Evolutionary conservation across 2,888 invertebrate genomes (phyloP), one percentile per base, ranked within the genome.

Genomic region (Rhyacophila evoluta): DNA sequence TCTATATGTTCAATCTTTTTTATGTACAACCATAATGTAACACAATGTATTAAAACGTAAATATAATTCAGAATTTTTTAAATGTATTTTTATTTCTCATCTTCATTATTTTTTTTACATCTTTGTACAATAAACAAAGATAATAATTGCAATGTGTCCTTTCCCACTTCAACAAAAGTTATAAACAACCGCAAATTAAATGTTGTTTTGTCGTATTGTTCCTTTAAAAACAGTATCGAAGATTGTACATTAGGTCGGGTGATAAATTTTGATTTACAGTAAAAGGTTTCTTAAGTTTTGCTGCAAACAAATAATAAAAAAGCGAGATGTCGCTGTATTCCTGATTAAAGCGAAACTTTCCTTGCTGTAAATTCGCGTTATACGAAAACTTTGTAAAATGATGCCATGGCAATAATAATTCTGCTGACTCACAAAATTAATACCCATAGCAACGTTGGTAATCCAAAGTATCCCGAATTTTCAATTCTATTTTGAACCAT

Each of bases 211-310:
- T 19, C 55, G 25, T 55, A 55, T 55, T 55, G 6, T 55, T 10
- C 55, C 6, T 25, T 55, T 55, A 41, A 55, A 55, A 55, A 55
- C 55, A 55, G 55, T 55, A 55, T 55, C 55, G 55, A 55, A 25
- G 55, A 55, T 55, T 55, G 15, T 55, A 4, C 19, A 6, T 55
- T 8, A 55, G 25, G 55, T 25, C 19, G 25, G 2, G 19, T 19
- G 25, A 55, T 55, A 55, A 55, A 55, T 55, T 55, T 55, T 55
- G 55, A 55, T 55, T 55, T 55, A 55, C 19, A 25, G 55, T 55
- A 55, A 55, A 55, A 55, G 55, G 55, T 55, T 55, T 55, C 55
- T 55, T 25, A 55, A 55, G 55, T 55, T 55, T 55, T 19, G 25
- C 55, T 55, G 55, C 25, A 19, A 55, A 55, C 25, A 55, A 33